These are phyloP conservation scores for Hyperopisus bebe DNA, from an alignment of 2,113 vertebrate genomes.

Conservation along the genomic window DNA sequence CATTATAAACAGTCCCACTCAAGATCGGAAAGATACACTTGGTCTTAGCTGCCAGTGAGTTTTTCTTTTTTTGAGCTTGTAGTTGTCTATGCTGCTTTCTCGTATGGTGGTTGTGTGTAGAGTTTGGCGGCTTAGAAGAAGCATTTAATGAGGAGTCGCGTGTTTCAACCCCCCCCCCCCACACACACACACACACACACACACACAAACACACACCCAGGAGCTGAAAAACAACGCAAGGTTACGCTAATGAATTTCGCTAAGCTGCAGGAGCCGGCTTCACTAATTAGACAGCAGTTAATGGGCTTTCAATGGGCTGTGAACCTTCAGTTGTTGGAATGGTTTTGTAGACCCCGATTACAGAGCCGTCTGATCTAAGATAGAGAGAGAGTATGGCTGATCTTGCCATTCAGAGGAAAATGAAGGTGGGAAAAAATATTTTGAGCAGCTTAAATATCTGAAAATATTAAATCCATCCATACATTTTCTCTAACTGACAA, in stretches of 20 bases:
- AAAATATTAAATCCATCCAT: not conserved
- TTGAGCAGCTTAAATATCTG: not conserved
- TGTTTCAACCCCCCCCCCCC: conserved; percentile 17
- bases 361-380: conserved; percentile 31
- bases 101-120: conserved; percentile 4
- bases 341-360: conserved; percentile 29
- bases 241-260: conserved; percentile 33
- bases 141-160: not conserved
- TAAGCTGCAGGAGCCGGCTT: conserved; percentile 28
- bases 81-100: not conserved
- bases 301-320: conserved; percentile 30
- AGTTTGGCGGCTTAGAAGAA: not conserved
- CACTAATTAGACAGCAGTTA: conserved; percentile 32
- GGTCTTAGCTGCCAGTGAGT: not conserved
- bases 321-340: conserved; percentile 35
- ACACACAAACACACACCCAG: not conserved
- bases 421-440: not conserved
- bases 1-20: conserved; percentile 7
- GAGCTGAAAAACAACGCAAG: conserved; percentile 24
- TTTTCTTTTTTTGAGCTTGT: not conserved
- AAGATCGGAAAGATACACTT: not conserved
- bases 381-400: not conserved
- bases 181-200: not conserved
- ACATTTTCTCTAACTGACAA: not conserved
- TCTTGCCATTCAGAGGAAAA: not conserved